These are phyloP conservation scores for Bombus cullumanus DNA, from an alignment of 1,140 invertebrate species.

Conservation along the genomic window DNA sequence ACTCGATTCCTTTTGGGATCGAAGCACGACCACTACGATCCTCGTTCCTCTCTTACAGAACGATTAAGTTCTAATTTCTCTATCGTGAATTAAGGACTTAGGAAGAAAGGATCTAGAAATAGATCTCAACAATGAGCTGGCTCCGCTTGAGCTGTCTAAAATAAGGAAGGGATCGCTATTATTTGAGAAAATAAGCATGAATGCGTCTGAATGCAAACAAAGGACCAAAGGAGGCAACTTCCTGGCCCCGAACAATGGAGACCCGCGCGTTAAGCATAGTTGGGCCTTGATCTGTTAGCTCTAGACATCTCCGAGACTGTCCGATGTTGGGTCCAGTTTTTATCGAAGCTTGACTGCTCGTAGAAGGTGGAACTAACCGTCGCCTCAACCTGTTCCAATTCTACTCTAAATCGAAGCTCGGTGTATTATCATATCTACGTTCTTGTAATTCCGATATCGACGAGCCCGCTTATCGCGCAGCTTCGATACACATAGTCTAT, in stretches of 20 bases:
- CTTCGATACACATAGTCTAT: background rate
- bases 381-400: too few relatives aligned
- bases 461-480: background rate
- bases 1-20: background rate
- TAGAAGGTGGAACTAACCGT: background rate
- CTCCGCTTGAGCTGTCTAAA: too few relatives aligned
- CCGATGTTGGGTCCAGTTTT: background rate
- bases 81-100: background rate
- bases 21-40: too few relatives aligned
- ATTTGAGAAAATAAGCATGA: background rate
- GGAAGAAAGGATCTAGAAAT: too few relatives aligned
- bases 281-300: background rate
- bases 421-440: background rate
- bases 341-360: background rate
- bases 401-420: background rate
- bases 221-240: background rate
- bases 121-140: background rate
- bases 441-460: background rate
- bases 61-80: background rate
- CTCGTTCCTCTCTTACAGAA: background rate
- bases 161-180: background rate
- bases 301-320: background rate
- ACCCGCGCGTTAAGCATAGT: conserved; percentile 10
- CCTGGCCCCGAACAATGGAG: background rate
- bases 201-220: background rate